Conservation (phyloP, 2,797 vertebrate genomes). For the Centropyge bicolor region DNA sequence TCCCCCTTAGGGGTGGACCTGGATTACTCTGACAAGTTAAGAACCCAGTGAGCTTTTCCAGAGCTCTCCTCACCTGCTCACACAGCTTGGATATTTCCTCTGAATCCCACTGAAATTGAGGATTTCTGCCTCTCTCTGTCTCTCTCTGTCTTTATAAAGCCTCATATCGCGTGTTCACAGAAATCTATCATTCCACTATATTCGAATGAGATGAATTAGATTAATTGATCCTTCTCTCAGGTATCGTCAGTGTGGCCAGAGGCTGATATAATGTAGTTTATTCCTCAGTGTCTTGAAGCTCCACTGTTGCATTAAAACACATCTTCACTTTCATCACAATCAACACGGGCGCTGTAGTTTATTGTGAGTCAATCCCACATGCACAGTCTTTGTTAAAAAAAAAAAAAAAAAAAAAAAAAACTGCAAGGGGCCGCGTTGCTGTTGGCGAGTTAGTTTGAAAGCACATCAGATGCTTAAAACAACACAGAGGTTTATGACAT, state of each 20-base stretch:
- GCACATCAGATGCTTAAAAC: neutral
- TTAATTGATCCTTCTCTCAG: neutral
- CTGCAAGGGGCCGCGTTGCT: neutral
- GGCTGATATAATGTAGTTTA: neutral
- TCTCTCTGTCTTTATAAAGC: conserved; percentile 3
- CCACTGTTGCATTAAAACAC: conserved; percentile 19
- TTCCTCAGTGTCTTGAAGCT: neutral
- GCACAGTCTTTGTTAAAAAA: neutral
- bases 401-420: conserved; percentile 21
- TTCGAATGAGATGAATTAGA: conserved; percentile 6
- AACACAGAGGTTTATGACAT: neutral
- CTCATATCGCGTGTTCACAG: neutral
- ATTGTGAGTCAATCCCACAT: neutral
- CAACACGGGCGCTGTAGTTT: conserved; percentile 17
- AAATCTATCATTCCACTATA: conserved; percentile 12
- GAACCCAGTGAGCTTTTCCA: conserved; percentile 70
- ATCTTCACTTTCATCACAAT: conserved; percentile 20
- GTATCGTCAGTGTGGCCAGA: conserved; percentile 1
- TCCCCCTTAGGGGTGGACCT: conserved; percentile 64
- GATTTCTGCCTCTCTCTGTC: conserved; percentile 11
- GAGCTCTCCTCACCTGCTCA: conserved; percentile 54
- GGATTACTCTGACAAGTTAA: conserved; percentile 80
- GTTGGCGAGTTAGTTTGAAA: neutral
- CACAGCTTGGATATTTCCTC: conserved; percentile 47
- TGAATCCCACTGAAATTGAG: conserved; percentile 41